Evolutionary conservation across 2,113 vertebrate species (phyloP).

Genomic region (Talpa occidentalis): DNA sequence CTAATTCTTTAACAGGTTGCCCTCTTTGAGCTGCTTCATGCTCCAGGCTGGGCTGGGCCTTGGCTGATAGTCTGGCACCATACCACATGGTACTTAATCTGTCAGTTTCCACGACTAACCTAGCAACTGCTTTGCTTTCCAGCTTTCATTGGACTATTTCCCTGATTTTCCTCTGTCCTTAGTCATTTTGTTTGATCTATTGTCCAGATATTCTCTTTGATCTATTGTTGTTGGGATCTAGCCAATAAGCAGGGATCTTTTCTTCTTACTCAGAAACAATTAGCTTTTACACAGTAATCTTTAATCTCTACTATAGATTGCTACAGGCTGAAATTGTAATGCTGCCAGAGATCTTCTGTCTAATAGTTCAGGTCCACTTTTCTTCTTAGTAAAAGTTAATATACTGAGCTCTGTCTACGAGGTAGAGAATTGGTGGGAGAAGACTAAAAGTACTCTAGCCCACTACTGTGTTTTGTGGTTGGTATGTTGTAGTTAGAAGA

Average conservation of each 20-base stretch:
- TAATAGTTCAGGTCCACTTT: background rate
- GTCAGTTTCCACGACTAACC: background rate
- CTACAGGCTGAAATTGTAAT: background rate
- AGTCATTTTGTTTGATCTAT: conserved; percentile 10
- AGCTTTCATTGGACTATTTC: background rate
- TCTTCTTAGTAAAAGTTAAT: background rate
- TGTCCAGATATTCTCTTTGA: conserved; percentile 39
- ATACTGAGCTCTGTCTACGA: background rate
- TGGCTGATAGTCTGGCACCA: background rate
- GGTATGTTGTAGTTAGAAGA: background rate
- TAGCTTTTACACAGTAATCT: background rate
- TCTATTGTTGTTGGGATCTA: background rate
- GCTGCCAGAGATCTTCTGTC: background rate
- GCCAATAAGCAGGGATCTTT: background rate
- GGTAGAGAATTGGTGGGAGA: background rate
- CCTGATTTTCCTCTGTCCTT: background rate
- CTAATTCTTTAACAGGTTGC: background rate
- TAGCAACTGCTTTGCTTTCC: background rate
- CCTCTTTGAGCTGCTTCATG: background rate
- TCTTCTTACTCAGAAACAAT: conserved; percentile 22
- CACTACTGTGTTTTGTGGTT: background rate
- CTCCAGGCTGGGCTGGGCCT: background rate
- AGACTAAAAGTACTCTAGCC: background rate
- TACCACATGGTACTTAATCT: background rate
- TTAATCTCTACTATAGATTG: conserved; percentile 4